Conservation (phyloP, 2,797 vertebrate species). For the Eulemur albifrons region DNA sequence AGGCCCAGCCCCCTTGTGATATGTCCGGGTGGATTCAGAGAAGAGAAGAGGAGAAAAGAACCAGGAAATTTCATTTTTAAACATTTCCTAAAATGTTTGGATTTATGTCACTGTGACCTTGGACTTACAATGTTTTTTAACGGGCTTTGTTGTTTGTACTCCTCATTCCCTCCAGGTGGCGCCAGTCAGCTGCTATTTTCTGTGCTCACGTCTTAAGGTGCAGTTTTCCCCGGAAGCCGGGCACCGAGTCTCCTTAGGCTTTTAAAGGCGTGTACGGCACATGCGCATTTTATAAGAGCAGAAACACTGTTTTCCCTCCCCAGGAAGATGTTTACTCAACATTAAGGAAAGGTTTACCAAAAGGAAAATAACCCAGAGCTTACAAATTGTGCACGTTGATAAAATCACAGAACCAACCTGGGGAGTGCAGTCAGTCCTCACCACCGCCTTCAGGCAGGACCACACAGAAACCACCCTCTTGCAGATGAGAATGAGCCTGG, state of each 20-base stretch:
- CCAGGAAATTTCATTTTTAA: neutral
- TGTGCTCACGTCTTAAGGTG: fast-evolving
- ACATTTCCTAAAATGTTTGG: neutral
- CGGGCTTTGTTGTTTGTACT: neutral
- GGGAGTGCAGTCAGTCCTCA: neutral
- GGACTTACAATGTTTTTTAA: neutral
- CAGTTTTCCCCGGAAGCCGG: neutral
- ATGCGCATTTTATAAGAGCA: neutral
- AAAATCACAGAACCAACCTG: neutral
- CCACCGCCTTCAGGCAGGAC: slow-evolving; percentile 1
- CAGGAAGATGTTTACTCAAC: neutral
- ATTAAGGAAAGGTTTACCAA: neutral
- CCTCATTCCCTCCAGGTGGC: slow-evolving; percentile 78
- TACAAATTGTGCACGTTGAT: neutral
- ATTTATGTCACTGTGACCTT: neutral
- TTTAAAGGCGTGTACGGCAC: fast-evolving
- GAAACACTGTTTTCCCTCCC: neutral
- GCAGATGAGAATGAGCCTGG: neutral
- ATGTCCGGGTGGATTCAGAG: neutral
- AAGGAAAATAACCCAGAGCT: neutral
- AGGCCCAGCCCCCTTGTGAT: neutral
- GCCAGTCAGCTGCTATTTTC: neutral
- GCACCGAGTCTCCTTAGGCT: neutral
- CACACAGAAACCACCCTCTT: neutral
- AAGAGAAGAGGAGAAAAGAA: neutral